These are phyloP conservation scores for Ecliptopera silaceata DNA, from an alignment of 2,888 invertebrate genomes.

Conservation along the genomic window DNA sequence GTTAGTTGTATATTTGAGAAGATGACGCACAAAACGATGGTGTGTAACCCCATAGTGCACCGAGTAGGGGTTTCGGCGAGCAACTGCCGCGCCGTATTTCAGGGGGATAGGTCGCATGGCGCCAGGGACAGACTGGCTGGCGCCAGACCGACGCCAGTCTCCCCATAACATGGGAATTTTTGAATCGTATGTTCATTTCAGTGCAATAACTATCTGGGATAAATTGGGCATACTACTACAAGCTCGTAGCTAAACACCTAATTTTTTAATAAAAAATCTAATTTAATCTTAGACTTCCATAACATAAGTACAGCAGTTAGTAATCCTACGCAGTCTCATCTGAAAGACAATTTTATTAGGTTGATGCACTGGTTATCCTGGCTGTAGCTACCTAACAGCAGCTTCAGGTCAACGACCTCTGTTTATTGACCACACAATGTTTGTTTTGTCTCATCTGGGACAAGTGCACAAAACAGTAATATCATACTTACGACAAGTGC, in stretches of 20 bases:
- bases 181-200: conserved; percentile 27
- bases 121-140: conserved; percentile 60
- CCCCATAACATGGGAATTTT: conserved; percentile 24
- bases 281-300: no score
- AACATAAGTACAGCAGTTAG: no score
- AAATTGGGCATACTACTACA: background rate
- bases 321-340: no score
- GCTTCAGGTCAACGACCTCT: conserved; percentile 8
- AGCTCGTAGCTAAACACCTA: no score
- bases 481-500: no score
- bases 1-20: conserved; percentile 41
- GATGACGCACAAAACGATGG: conserved; percentile 44
- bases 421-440: conserved; percentile 1
- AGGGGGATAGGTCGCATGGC: conserved; percentile 59
- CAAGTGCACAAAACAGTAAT: no score
- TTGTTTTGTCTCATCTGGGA: no score
- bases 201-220: conserved; percentile 9
- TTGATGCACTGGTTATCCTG: conserved; percentile 1
- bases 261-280: no score
- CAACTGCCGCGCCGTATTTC: conserved; percentile 58
- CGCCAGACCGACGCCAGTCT: conserved; percentile 65
- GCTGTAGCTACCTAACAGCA: background rate
- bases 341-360: no score
- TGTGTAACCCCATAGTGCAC: conserved; percentile 60
- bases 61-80: conserved; percentile 57